Evolutionary conservation across 2,797 vertebrate species (phyloP), one percentile per base, ranked within the genome.

Genomic region (Brachyrhaphis roseni): DNA sequence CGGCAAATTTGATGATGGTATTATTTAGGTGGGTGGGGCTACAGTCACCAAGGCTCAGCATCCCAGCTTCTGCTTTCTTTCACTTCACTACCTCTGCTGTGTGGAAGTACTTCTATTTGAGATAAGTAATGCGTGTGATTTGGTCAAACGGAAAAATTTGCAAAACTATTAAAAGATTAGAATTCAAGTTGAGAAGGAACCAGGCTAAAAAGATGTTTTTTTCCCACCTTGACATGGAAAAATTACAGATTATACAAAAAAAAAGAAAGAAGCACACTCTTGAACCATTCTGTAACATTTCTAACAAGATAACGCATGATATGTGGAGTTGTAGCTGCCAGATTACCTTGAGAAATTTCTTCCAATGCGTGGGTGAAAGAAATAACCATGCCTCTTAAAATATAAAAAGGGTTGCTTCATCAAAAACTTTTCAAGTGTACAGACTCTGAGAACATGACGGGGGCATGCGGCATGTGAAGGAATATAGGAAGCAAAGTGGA

Each of bases 261-360:
- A 31, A 46, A 79, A 11, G 8, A 74, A n/a, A 51, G 18, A 74
- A 68, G 57, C 5, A 34, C 74, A 62, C 45, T 49, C 36, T 46
- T 39, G 23, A 47, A 39, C 23, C 11, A 49, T 51, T 15, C 34
- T 36, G 46, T 36, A 64, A 18, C 49, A 18, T 53, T 31, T 79
- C 12, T 55, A 72, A 72, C 59, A 4, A 78, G 47, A 46, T 51
- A 55, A n/a, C 41, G 75, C 55, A 39, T 62, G 13, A 57, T 36
- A 73, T 53, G 46, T 47, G 46, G 72, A 43, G 55, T 39, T 49
- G 23, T 78, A 51, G 71, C 74, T 68, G 34, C 46, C 18, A 43
- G 55, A 74, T 77, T 77, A 80, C 47, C 72, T 74, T 75, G 36
- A 46, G 70, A 64, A 74, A 79, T 72, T 2, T 20, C 43, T 62